Evolutionary conservation across 2,888 invertebrate species (phyloP), one percentile per base, ranked within the genome.

Genomic region (Torymus aiolomorphi): DNA sequence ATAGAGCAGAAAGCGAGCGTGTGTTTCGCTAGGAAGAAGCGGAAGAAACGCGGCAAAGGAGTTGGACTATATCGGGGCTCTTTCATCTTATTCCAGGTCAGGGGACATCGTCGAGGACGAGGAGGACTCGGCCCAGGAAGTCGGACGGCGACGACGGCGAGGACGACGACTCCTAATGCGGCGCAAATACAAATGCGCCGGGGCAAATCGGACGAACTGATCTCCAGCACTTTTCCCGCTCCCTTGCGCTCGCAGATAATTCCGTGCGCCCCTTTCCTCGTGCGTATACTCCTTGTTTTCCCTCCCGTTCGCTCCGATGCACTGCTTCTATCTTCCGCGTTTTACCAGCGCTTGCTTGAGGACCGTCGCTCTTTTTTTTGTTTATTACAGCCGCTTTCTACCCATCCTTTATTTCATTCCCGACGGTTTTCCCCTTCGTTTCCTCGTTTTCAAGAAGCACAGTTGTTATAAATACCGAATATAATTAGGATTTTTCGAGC

Each of bases 51-150:
- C 24, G 31, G 24, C 16, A 54, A 42, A 62, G 49, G 49, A 24
- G 42, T 12, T 12, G 66, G 18, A n/a, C n/a, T 82, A 83, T 83
- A 84, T 84, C 84, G 82, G 71, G 77, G 73, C 82, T 86, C 86
- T 86, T 85, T 86, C 84, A 86, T 86, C 85, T 84, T 83, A 83
- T 86, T 86, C 84, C 85, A 84, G 86, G 85, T 84, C 86, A 86
- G 78, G 84, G 84, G 84, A 85, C 85, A 85, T 42, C 42, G 52
- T 3, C 59, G 20, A 18, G n/a, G 56, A 42, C 65, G 18, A 16
- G 69, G 61, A 20, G 18, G 51, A n/a, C 59, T 13, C 62, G 31
- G 80, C 75, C 79, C 81, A 82, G 84, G 84, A 86, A 86, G 85
- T 86, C 84, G 83, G 80, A 31, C 31, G 31, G 8, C 31, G 31